Base-by-base conservation (phyloP, 2,113 vertebrate species). In the human (Homo sapiens) region DNA sequence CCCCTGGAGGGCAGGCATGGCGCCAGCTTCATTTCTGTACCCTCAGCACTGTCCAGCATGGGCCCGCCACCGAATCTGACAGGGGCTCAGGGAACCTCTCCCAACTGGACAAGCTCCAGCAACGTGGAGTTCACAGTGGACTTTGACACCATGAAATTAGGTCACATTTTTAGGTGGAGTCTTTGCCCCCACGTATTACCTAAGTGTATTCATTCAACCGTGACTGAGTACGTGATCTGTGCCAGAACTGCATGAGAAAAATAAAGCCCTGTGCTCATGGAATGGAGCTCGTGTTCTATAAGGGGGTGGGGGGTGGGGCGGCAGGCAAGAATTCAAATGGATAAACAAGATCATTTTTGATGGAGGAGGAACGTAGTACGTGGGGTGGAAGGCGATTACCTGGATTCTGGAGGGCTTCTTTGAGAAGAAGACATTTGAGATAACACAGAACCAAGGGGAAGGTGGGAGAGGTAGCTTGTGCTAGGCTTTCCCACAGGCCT, bases 41-140 rank as follows among this genome's bases (percentile, higher is more conserved):
- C 20, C 17, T 27, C 27, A 22, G 40, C 25, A 30, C 50, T 14
- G 6, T 40, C 8, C 64, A 38, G 23, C 30, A 13, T 0, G 0
- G 57, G 78, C 25, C 35, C 23, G 30, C 38, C 27, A n/a, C 27
- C 7, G 68, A 40, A 61, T 18, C 5, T 23, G 38, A 25, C 43
- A 40, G 27, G 45, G 72, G 55, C 45, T 85, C 45, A 30, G 75
- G 30, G 40, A 88, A 52, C 13, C 55, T 68, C 38, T 64, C 11
- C 40, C 32, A 40, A n/a, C 1, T 38, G 40, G 45, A 68, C 1
- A 5, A 87, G 48, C n/a, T 83, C 89, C 45, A 16, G 61, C 50
- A 30, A 48, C 89, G 72, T 6, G 12, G 43, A 7, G 9, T 23
- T 72, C 73, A 18, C 17, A 4, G 48, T 1, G 20, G 52, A 83